These are phyloP conservation scores for Myopa testacea DNA, from an alignment of 2,888 invertebrate species.

Conservation along the genomic window DNA sequence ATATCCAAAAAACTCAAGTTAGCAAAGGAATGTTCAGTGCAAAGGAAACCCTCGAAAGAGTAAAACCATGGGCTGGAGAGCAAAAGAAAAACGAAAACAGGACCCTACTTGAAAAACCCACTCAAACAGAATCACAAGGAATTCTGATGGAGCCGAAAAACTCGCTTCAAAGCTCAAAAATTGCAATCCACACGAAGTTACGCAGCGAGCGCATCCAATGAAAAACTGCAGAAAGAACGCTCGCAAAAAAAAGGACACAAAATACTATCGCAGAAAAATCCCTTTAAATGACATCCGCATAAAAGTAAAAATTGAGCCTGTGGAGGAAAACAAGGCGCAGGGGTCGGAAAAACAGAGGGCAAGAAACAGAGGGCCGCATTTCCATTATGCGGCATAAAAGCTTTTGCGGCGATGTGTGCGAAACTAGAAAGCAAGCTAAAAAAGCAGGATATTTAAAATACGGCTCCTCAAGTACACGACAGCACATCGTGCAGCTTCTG, in stretches of 20 bases:
- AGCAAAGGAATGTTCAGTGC: no score
- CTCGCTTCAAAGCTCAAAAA: conserved; percentile 18
- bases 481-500: neutral
- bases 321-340: neutral
- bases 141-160: neutral
- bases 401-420: conserved; percentile 19
- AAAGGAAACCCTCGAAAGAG: no score
- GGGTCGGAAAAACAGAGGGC: neutral
- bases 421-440: neutral
- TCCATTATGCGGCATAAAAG: conserved; percentile 3
- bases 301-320: neutral
- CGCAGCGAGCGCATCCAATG: conserved; percentile 10
- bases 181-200: conserved; percentile 8
- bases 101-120: no score
- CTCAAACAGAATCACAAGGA: no score
- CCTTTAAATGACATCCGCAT: conserved; percentile 24
- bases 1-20: no score
- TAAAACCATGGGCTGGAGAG: no score
- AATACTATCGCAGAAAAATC: neutral
- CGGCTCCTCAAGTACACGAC: neutral
- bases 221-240: neutral
- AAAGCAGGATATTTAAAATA: no score
- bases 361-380: neutral
- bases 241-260: neutral
- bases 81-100: no score